Percentiles rank a stretch among this genome's conserved stretches.
Conservation (phyloP, 30 jellyfish, hydroid and myxozoan species). For the Hydractinia echinata region DNA sequence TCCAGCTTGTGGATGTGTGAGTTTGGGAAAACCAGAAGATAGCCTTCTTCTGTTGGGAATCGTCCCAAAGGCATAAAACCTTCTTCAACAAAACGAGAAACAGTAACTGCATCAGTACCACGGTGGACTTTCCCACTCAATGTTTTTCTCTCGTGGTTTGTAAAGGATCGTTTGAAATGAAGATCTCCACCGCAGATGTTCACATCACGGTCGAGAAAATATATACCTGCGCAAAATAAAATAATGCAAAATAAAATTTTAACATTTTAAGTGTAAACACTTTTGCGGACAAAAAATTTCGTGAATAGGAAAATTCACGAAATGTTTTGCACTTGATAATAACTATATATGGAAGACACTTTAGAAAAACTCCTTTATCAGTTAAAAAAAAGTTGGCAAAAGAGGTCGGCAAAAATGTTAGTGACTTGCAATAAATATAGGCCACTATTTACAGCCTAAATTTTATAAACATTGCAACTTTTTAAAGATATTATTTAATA, state of each 20-base stretch:
- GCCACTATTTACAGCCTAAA: no score
- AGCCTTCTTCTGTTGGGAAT: slow-evolving; percentile 60
- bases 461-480: no score
- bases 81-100: slow-evolving; percentile 33
- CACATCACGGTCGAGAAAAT: slow-evolving; percentile 58
- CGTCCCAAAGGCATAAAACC: slow-evolving; percentile 65
- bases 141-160: slow-evolving; percentile 28
- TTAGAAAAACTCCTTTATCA: no score
- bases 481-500: no score
- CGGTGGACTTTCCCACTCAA: slow-evolving; percentile 42
- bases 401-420: no score
- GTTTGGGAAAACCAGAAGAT: slow-evolving; percentile 58
- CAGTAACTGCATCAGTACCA: slow-evolving; percentile 27
- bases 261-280: not conserved
- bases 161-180: slow-evolving; percentile 54
- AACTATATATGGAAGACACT: not conserved
- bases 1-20: slow-evolving; percentile 66
- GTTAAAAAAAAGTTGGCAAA: no score
- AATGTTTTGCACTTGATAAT: not conserved
- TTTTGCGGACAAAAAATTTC: not conserved
- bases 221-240: slow-evolving; percentile 35
- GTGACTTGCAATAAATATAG: no score
- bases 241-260: not conserved
- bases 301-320: not conserved
- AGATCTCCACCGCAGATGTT: slow-evolving; percentile 58